phyloP scores from a whole-genome alignment of 2,888 invertebrate species.

The Endomychus coccineus region DNA sequence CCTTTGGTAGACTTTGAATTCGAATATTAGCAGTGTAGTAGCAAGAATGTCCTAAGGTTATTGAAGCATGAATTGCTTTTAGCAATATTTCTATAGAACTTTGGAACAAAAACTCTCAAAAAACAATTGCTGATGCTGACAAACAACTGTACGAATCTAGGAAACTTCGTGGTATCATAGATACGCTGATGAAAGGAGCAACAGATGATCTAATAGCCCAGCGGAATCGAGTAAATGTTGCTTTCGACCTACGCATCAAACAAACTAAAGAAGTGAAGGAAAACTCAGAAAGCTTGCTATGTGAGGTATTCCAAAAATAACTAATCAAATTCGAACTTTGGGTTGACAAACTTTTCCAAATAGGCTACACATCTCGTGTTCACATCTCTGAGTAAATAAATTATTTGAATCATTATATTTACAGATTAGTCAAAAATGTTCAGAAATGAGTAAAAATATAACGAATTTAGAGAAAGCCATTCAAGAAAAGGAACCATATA shows the following conservation, averaged over 20 bases:
- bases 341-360: no score
- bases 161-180: conserved; percentile 68
- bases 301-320: no score
- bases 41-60: no score
- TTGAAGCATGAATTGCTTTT: no score
- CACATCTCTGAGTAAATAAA: no score
- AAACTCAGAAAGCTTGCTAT: conserved; percentile 76
- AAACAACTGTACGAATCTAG: conserved; percentile 68
- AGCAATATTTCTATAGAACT: conserved; percentile 56
- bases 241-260: conserved; percentile 66
- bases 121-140: conserved; percentile 61
- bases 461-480: conserved; percentile 69
- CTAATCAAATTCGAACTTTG: no score
- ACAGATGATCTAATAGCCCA: conserved; percentile 73
- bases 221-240: conserved; percentile 68
- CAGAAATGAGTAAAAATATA: conserved; percentile 74
- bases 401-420: conserved; percentile 19
- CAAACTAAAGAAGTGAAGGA: conserved; percentile 72
- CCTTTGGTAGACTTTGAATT: no score
- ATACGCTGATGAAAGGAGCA: conserved; percentile 72
- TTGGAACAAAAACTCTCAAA: conserved; percentile 67
- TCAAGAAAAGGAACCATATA: conserved; percentile 71
- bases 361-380: no score
- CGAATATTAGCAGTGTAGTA: no score
- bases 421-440: conserved; percentile 56